Evolutionary conservation across 2,888 invertebrate species (phyloP).

Genomic region (Phalera bucephala): DNA sequence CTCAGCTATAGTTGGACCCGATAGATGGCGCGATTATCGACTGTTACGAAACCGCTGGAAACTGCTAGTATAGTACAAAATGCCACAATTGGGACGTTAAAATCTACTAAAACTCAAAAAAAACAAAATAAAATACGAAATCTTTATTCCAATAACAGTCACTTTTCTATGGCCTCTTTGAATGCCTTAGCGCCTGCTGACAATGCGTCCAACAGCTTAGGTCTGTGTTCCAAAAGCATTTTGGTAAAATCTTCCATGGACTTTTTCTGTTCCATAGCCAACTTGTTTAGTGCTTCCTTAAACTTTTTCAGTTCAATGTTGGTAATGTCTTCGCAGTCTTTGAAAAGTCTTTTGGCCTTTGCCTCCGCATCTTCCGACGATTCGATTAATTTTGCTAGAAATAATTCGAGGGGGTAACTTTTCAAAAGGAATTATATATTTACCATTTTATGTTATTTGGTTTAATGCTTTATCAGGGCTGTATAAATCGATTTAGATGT

Average conservation of each 20-base stretch:
- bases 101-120: too few relatives aligned
- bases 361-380: slow-evolving; percentile 38
- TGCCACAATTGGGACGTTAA: too few relatives aligned
- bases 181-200: slow-evolving; percentile 43
- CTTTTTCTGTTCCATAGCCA: slow-evolving; percentile 46
- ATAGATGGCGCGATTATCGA: too few relatives aligned
- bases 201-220: slow-evolving; percentile 39
- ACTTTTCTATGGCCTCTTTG: slow-evolving; percentile 30
- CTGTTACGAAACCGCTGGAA: too few relatives aligned
- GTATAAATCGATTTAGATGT: too few relatives aligned
- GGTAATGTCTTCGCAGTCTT: slow-evolving; percentile 22
- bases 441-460: too few relatives aligned
- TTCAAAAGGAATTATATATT: too few relatives aligned
- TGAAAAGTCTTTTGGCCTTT: slow-evolving; percentile 41
- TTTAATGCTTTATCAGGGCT: too few relatives aligned
- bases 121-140: slow-evolving; percentile 10
- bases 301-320: slow-evolving; percentile 41
- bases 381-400: slow-evolving; percentile 42
- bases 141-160: background rate
- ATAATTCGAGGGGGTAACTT: too few relatives aligned
- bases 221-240: slow-evolving; percentile 35
- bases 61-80: too few relatives aligned
- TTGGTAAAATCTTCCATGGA: slow-evolving; percentile 37
- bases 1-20: too few relatives aligned
- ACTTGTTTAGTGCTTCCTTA: slow-evolving; percentile 34